Conservation (phyloP, 35 echinoderm and acorn worm species). For the Apostichopus japonicus region DNA sequence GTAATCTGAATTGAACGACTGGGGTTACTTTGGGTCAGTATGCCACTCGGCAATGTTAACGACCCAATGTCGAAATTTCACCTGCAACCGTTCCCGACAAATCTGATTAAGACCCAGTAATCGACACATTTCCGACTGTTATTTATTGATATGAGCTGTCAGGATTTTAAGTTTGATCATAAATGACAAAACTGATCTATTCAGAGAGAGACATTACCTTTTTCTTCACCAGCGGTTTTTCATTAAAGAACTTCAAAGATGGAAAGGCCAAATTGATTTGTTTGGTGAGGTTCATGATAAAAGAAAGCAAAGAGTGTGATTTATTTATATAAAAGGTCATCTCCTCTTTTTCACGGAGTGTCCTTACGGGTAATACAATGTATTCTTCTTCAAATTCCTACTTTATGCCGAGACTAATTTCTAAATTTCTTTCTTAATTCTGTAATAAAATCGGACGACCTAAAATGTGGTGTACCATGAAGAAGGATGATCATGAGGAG, state of each 20-base stretch:
- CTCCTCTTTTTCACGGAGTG: not conserved
- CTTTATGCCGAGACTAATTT: too few relatives aligned
- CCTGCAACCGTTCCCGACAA: slow-evolving; percentile 15
- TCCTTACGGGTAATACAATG: too few relatives aligned
- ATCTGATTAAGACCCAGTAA: slow-evolving; percentile 34
- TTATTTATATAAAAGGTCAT: not conserved
- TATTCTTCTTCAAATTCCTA: too few relatives aligned
- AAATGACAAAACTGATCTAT: slow-evolving; percentile 16
- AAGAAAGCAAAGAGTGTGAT: not conserved
- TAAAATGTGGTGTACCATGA: too few relatives aligned
- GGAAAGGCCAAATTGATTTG: slow-evolving; percentile 21
- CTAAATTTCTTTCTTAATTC: too few relatives aligned
- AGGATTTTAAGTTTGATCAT: slow-evolving; percentile 32
- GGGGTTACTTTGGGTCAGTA: slow-evolving; percentile 36
- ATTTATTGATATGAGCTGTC: slow-evolving; percentile 44
- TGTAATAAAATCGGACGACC: too few relatives aligned
- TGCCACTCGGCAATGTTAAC: slow-evolving; percentile 23
- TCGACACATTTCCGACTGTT: slow-evolving; percentile 44
- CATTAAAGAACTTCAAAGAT: slow-evolving; percentile 14
- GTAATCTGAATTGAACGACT: slow-evolving; percentile 34
- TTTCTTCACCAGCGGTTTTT: not conserved
- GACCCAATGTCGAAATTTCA: slow-evolving; percentile 15
- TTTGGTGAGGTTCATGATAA: not conserved
- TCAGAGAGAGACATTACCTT: slow-evolving; percentile 17
- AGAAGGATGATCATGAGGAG: too few relatives aligned